phyloP scores from a whole-genome alignment of 1,140 invertebrate species.

The Phthorimaea operculella region DNA sequence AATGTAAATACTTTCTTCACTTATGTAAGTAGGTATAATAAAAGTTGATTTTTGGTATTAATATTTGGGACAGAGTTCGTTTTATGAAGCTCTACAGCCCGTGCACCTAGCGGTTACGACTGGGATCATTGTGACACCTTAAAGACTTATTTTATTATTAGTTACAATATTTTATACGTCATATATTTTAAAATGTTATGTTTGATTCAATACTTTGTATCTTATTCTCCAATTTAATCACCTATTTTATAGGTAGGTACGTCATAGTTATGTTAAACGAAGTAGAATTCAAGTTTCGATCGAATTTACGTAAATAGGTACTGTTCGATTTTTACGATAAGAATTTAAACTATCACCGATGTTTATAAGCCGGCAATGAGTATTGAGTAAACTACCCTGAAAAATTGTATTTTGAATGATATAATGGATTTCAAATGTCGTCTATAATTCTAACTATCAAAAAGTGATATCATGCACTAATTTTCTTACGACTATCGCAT shows the following conservation, averaged over 20 bases:
- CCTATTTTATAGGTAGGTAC: too few species aligned
- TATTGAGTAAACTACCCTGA: neutral
- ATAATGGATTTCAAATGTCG: slow-evolving; percentile 25
- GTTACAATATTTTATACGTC: too few species aligned
- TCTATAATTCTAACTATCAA: slow-evolving; percentile 12
- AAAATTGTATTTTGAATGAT: neutral
- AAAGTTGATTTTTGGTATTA: neutral
- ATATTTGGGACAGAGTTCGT: neutral
- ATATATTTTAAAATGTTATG: too few species aligned
- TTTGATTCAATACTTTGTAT: too few species aligned
- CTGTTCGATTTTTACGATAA: too few species aligned
- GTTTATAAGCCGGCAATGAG: neutral
- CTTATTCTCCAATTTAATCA: too few species aligned
- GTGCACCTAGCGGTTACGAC: neutral
- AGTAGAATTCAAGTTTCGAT: too few species aligned
- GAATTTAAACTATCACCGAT: too few species aligned
- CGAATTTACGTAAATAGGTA: too few species aligned
- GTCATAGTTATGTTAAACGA: too few species aligned
- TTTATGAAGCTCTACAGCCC: neutral
- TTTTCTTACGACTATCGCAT: slow-evolving; percentile 31
- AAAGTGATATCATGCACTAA: slow-evolving; percentile 41
- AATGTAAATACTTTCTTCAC: neutral
- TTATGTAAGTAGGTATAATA: neutral
- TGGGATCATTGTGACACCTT: neutral
- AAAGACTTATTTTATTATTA: too few species aligned